These are phyloP conservation scores for Dinothrombium tinctorium DNA, from an alignment of 1,140 invertebrate genomes.

Conservation along the genomic window DNA sequence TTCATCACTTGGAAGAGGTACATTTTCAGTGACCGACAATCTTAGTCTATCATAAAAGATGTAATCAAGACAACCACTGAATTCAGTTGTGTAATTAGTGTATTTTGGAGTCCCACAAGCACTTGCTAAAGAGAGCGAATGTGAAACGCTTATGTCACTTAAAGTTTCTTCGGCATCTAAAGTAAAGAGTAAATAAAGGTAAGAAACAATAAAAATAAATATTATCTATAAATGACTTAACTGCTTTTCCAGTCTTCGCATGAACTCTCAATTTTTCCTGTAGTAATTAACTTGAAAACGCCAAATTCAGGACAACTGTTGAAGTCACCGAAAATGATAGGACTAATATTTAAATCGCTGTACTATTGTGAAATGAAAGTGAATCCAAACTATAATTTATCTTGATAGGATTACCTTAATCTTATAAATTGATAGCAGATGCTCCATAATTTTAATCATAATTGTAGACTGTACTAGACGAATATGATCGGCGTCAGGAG, in stretches of 20 bases:
- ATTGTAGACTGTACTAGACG: slow-evolving; percentile 36
- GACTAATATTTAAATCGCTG: slow-evolving; percentile 27
- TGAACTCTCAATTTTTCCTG: slow-evolving; percentile 31
- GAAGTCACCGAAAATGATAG: slow-evolving; percentile 60
- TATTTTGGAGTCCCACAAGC: slow-evolving; percentile 30
- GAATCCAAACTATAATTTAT: slow-evolving; percentile 3
- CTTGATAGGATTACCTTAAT: slow-evolving; percentile 2
- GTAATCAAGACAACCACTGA: slow-evolving; percentile 71
- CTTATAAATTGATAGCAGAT: slow-evolving; percentile 29
- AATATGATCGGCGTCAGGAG: slow-evolving; percentile 63
- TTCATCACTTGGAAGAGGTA: slow-evolving; percentile 51
- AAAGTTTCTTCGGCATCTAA: slow-evolving; percentile 38
- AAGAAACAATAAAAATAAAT: slow-evolving; percentile 5
- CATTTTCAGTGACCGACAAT: slow-evolving; percentile 20
- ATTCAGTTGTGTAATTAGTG: slow-evolving; percentile 61
- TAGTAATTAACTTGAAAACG: slow-evolving; percentile 44
- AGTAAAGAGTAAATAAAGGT: not conserved
- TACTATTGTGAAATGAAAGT: slow-evolving; percentile 20
- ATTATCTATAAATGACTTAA: slow-evolving; percentile 25
- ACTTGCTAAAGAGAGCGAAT: slow-evolving; percentile 28
- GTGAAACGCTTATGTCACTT: slow-evolving; percentile 39
- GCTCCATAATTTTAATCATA: slow-evolving; percentile 19
- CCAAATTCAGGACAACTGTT: slow-evolving; percentile 59
- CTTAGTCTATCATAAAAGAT: slow-evolving; percentile 31
- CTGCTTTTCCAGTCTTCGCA: slow-evolving; percentile 48